These are phyloP conservation scores for Tenthredo mesomela DNA, from an alignment of 2,888 invertebrate species.

Conservation along the genomic window DNA sequence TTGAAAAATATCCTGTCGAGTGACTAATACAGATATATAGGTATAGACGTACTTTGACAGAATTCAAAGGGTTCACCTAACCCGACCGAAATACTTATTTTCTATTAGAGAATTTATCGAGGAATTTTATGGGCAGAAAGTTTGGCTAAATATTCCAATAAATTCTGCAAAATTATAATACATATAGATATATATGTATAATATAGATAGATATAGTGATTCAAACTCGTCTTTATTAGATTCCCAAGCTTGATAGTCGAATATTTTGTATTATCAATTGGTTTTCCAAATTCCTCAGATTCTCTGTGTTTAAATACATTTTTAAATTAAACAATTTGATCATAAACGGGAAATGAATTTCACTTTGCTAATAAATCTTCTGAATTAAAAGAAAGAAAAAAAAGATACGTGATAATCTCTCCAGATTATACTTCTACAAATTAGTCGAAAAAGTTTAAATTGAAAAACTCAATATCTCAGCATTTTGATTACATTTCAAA, in stretches of 20 bases:
- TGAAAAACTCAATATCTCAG: no score
- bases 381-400: no score
- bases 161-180: neutral
- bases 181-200: no score
- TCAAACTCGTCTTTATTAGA: neutral
- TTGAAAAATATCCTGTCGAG: no score
- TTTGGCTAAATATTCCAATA: constrained; percentile 16
- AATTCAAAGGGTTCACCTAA: neutral
- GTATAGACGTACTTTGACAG: neutral
- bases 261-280: neutral
- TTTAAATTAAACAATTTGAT: no score
- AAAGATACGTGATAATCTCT: no score
- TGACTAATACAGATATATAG: neutral
- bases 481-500: no score
- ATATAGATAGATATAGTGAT: neutral
- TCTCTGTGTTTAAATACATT: neutral
- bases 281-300: neutral
- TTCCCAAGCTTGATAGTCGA: neutral
- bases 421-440: no score
- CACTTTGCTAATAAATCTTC: no score
- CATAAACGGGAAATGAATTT: no score
- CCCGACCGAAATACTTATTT: neutral
- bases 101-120: neutral
- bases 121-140: neutral
- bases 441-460: no score